Percentiles rank a stretch among this genome's conserved stretches.
Conservation (phyloP, 2,113 vertebrate species). For the Etheostoma cragini region DNA sequence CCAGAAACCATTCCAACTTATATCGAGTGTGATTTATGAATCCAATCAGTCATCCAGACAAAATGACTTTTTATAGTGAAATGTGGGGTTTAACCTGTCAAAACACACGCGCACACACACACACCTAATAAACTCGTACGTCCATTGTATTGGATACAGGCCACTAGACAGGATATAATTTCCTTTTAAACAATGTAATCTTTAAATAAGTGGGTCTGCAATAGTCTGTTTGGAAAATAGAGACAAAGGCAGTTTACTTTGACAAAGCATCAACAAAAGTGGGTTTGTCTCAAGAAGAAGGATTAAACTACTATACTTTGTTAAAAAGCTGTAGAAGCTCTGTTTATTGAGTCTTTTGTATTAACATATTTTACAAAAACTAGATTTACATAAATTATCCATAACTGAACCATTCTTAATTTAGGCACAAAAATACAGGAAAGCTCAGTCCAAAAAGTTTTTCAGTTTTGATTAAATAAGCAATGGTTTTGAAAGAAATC, state of each 20-base stretch:
- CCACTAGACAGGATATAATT: background rate
- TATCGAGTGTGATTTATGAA: background rate
- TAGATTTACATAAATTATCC: slow-evolving; percentile 76
- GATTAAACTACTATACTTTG: slow-evolving; percentile 15
- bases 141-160: background rate
- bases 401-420: slow-evolving; percentile 60
- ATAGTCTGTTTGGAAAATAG: background rate
- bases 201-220: background rate
- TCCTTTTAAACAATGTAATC: background rate
- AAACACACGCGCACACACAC: background rate
- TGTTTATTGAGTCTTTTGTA: slow-evolving; percentile 76
- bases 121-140: slow-evolving; percentile 4
- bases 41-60: background rate
- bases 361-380: slow-evolving; percentile 79
- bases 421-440: slow-evolving; percentile 76
- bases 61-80: background rate
- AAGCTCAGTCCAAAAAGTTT: slow-evolving; percentile 57
- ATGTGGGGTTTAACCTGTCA: background rate
- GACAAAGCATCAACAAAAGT: background rate
- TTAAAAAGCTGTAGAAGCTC: slow-evolving; percentile 73
- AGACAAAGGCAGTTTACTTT: background rate
- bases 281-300: background rate
- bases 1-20: background rate
- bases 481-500: slow-evolving; percentile 53
- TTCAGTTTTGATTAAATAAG: slow-evolving; percentile 53